Base-by-base conservation (phyloP, 1,140 invertebrate species). In the Hyles vespertilio region DNA sequence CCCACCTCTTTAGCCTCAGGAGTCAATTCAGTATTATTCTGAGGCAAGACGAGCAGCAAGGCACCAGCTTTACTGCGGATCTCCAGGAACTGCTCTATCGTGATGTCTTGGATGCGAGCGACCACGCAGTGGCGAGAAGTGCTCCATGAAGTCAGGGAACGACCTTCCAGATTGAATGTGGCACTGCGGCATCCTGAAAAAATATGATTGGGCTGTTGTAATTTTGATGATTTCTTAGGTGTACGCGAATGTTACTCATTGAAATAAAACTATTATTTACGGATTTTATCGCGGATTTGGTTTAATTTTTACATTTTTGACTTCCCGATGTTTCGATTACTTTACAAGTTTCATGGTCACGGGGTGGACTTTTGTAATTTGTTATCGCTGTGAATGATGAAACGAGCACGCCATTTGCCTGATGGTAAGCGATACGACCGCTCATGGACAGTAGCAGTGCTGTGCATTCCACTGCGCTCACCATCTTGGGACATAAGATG, bases 71-170 rank as follows among this genome's bases (percentile, higher is more conserved):
- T 96, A 52, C 90, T 91, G 6, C 95, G 89, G 55, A 98, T 92
- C 60, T 95, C 92, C 60, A 94, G 88, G 77, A 97, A 96, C 62
- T 94, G 92, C 47, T 94, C 93, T 12, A 94, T 89, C 0, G 94
- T 94, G 46, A 98, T 87, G 74, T 97, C 94, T 69, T 95, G 92
- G 32, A 96, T 82, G 74, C 93, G 93, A 0, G 94, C 92, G 32
- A 98, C 91, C 3, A 98, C 93, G 89, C 97, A 98, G 78, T 97
- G 95, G 48, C 97, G 93, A 8, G 95, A 94, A 11, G 96, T 94
- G 68, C 93, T 94, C 93, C 95, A 96, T n/a, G 94, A 93, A 58
- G 93, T 93, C 12, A 98, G 73, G 2, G 96, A 95, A 63, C 96
- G 92, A 11, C 96, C 97, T 90, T 99, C 97, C 74, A 97, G 89